Percentiles rank a stretch among this genome's conserved stretches.
Conservation (phyloP, 1,140 invertebrate genomes). For the Pseudobourletiella spinata region DNA sequence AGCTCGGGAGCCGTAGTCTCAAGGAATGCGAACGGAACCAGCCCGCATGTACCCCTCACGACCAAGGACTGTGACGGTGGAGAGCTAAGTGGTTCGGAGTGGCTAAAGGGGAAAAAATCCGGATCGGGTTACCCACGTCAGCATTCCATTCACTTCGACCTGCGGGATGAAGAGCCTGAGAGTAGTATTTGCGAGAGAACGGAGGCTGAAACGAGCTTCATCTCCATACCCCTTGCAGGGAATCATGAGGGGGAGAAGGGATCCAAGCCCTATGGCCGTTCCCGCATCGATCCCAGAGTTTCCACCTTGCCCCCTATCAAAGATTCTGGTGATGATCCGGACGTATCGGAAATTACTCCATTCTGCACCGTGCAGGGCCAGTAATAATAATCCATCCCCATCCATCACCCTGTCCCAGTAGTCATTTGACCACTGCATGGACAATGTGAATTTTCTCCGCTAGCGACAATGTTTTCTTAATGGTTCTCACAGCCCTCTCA, state of each 20-base stretch:
- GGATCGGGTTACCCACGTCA: background rate
- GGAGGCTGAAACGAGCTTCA: slow-evolving; percentile 27
- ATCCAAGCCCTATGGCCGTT: background rate
- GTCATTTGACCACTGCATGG: no score
- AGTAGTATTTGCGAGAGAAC: slow-evolving; percentile 6
- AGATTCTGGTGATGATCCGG: background rate
- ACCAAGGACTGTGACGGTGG: no score
- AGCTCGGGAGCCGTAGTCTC: background rate
- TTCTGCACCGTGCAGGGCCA: slow-evolving; percentile 13
- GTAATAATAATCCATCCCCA: no score
- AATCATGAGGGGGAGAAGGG: background rate
- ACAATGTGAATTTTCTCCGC: no score
- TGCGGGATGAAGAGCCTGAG: background rate
- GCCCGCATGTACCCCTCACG: no score
- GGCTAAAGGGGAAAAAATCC: background rate
- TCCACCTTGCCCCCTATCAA: background rate
- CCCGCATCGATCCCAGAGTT: background rate
- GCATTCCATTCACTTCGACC: background rate
- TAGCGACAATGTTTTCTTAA: no score
- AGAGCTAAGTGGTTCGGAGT: background rate
- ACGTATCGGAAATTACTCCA: slow-evolving; percentile 25
- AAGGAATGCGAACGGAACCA: background rate
- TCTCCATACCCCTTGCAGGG: slow-evolving; percentile 1
- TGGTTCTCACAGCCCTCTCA: no score
- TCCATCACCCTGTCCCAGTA: no score